These are phyloP conservation scores for Megastigmus dorsalis DNA, from an alignment of 2,888 invertebrate genomes.

Conservation along the genomic window DNA sequence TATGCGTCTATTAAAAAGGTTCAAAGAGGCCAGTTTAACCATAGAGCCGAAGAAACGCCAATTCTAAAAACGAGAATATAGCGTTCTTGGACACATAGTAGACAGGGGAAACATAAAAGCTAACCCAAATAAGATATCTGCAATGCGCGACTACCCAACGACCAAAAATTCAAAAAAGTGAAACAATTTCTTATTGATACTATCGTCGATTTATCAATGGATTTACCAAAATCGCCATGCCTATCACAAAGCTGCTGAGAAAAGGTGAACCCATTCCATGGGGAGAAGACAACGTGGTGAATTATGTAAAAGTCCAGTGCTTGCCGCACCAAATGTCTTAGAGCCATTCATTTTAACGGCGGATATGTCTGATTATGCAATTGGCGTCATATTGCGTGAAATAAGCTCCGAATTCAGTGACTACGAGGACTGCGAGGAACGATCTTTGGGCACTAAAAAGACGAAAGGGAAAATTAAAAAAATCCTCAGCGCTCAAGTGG, in stretches of 20 bases:
- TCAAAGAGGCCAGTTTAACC: background rate
- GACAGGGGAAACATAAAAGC: background rate
- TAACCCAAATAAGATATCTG: constrained; percentile 38
- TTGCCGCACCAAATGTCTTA: constrained; percentile 29
- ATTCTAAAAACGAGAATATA: background rate
- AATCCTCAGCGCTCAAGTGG: too few relatives aligned
- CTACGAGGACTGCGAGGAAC: too few relatives aligned
- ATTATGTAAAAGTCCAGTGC: too few relatives aligned
- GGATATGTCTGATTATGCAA: constrained; percentile 38
- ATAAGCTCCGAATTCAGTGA: too few relatives aligned
- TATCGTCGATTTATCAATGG: constrained; percentile 50
- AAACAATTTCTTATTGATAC: constrained; percentile 42
- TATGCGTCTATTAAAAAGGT: background rate
- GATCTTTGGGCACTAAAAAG: too few relatives aligned
- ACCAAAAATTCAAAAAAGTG: constrained; percentile 36
- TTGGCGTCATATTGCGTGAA: constrained; percentile 41
- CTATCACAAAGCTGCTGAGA: too few relatives aligned
- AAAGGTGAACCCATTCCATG: too few relatives aligned
- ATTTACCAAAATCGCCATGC: constrained; percentile 39
- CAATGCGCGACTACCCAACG: constrained; percentile 12
- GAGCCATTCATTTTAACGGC: constrained; percentile 45
- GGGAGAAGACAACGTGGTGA: too few relatives aligned
- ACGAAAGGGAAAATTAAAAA: too few relatives aligned
- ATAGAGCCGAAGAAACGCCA: background rate
- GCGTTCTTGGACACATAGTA: background rate